Percentiles rank a stretch among this genome's conserved stretches.
Evolutionary conservation across 2,797 vertebrate genomes (phyloP).

Genomic region (Natrix natrix): DNA sequence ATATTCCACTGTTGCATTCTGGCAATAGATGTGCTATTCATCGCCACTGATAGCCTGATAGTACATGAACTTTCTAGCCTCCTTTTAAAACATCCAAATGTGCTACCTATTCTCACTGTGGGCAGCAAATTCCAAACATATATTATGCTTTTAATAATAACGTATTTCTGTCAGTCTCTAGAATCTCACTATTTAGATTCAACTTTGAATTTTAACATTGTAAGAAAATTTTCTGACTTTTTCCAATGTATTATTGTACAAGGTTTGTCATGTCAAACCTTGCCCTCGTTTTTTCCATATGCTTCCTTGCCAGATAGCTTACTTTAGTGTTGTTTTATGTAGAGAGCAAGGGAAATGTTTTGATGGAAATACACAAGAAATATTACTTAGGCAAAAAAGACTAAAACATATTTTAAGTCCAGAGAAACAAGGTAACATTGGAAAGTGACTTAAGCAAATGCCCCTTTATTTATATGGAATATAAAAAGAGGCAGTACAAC

Average conservation of each 20-base stretch:
- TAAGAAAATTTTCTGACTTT: background rate
- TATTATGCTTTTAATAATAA: background rate
- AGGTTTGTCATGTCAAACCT: background rate
- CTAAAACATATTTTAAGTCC: background rate
- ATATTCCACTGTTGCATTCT: background rate
- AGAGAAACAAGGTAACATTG: background rate
- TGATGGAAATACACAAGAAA: background rate
- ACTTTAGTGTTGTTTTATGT: background rate
- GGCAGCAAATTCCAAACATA: background rate
- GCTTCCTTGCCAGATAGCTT: background rate
- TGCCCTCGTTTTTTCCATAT: background rate
- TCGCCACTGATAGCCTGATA: background rate
- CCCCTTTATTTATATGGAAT: background rate
- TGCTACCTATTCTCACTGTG: background rate
- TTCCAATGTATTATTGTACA: background rate
- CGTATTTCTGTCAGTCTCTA: background rate
- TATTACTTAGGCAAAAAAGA: background rate
- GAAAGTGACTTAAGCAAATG: background rate
- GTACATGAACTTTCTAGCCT: background rate
- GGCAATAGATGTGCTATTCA: background rate
- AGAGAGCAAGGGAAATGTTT: background rate
- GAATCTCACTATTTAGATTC: background rate
- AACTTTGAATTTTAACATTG: background rate
- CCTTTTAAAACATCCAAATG: background rate
- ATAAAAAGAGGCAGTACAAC: background rate